Evolutionary conservation across 2,113 vertebrate genomes (phyloP), one percentile per base, ranked within the genome.

Genomic region (Gopherus flavomarginatus): DNA sequence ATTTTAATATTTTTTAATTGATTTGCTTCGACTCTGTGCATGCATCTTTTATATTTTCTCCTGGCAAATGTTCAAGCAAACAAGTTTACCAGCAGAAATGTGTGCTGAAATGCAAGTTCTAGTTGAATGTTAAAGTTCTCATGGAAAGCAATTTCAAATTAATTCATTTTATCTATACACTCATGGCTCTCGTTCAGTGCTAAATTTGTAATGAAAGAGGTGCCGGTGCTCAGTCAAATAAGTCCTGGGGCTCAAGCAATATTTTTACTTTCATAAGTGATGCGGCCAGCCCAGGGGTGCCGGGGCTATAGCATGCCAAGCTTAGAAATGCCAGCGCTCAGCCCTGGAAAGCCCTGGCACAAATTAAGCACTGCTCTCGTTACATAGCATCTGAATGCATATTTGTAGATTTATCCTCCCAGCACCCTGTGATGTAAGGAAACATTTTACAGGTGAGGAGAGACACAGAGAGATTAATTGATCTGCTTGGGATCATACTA

Each of bases 31-130:
- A 59, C 8, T 92, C 44, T 83, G 26, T 88, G 86, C 29, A 13
- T 57, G 22, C 19, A 38, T 96, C 85, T 44, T 89, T 89, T 95
- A 52, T 86, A 96, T 88, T 83, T 56, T 35, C 79, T 87, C 87
- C 54, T 83, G 89, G 88, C 54, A 89, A 79, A 85, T 95, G 81
- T 94, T 89, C 87, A 86, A 59, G 75, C 88, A 81, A 69, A 79
- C 84, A 83, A 31, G 27, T 85, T 92, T 96, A 80, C 65, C 85
- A 96, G 11, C 69, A 54, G 42, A 12, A 44, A 47, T 13, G 38
- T 75, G 21, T 44, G 38, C 21, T 77, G 72, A 77, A 44, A 1
- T 19, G 24, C 80, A 35, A 19, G 13, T 87, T 89, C 94, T 81
- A 87, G 87, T 83, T 52, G 49, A 80, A 35, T 17, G 29, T 50